Evolutionary conservation across 2,797 vertebrate genomes (phyloP).

Genomic region (Stomatorhinus walkeri): DNA sequence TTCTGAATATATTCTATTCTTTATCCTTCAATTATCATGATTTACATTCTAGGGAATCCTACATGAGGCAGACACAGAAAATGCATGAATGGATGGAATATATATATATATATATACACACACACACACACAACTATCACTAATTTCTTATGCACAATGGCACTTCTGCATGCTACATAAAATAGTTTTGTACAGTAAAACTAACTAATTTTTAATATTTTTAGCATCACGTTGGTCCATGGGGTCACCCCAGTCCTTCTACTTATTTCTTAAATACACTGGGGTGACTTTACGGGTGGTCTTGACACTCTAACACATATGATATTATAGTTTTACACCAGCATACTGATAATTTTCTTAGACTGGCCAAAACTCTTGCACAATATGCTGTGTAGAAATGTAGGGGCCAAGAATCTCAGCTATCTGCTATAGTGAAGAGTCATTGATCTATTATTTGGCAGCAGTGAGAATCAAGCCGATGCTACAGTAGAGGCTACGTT

Average conservation of each 20-base stretch:
- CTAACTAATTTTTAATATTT: neutral
- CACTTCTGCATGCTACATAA: neutral
- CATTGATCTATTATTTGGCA: neutral
- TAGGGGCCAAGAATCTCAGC: neutral
- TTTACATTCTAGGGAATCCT: neutral
- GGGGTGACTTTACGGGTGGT: neutral
- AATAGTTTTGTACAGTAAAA: neutral
- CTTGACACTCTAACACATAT: neutral
- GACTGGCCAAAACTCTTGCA: neutral
- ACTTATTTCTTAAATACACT: neutral
- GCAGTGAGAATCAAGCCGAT: neutral
- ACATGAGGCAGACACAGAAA: neutral
- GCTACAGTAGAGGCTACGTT: neutral
- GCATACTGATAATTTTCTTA: neutral
- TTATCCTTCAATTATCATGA: neutral
- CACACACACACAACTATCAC: neutral
- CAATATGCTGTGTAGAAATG: neutral
- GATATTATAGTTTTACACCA: neutral
- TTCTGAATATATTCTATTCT: neutral
- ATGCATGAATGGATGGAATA: neutral
- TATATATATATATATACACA: neutral
- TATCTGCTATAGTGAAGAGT: neutral
- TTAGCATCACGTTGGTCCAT: neutral
- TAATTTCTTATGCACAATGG: neutral
- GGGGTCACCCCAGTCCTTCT: neutral